Conservation (phyloP, 2,113 vertebrate genomes). For the Narcine bancroftii region DNA sequence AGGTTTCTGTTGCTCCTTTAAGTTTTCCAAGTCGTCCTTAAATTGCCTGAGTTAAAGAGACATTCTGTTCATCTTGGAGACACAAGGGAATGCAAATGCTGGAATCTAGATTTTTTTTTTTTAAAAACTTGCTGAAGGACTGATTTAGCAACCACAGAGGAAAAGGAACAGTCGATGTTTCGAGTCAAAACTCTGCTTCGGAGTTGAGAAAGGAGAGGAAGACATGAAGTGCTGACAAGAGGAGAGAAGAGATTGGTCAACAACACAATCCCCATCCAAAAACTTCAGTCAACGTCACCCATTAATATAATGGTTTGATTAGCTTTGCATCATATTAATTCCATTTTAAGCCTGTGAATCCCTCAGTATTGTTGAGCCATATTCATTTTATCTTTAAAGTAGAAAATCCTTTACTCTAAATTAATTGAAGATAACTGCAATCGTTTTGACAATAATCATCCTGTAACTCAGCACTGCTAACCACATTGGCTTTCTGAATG, state of each 20-base stretch:
- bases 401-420: background rate
- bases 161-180: too few relatives aligned
- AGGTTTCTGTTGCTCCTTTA: background rate
- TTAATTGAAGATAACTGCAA: background rate
- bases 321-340: background rate
- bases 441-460: slow-evolving; percentile 7
- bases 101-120: too few relatives aligned
- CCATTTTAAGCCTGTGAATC: background rate
- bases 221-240: too few relatives aligned
- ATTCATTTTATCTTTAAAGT: background rate
- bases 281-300: background rate
- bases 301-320: background rate
- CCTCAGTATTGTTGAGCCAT: background rate
- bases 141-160: too few relatives aligned
- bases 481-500: background rate
- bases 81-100: too few relatives aligned
- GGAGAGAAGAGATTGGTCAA: too few relatives aligned
- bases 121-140: too few relatives aligned
- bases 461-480: background rate
- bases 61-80: background rate
- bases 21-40: background rate
- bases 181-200: too few relatives aligned
- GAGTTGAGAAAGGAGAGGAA: too few relatives aligned
- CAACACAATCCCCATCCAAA: background rate
- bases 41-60: background rate